These are phyloP conservation scores for Euwallacea fornicatus DNA, from an alignment of 1,140 invertebrate genomes.

Conservation along the genomic window DNA sequence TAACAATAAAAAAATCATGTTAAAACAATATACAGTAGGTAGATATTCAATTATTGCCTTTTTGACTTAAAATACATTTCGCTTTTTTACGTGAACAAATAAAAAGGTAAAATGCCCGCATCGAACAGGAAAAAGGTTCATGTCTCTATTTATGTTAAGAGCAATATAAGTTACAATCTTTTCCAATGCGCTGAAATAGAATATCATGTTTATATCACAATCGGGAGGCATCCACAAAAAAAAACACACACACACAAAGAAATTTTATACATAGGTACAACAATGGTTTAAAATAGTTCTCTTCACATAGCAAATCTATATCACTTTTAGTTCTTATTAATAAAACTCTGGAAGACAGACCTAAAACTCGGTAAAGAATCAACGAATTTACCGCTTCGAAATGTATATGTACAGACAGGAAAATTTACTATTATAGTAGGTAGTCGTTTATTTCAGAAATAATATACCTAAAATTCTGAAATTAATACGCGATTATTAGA, in stretches of 20 bases:
- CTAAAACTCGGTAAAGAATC: constrained; percentile 23
- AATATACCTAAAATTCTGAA: constrained; percentile 2
- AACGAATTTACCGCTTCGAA: neutral
- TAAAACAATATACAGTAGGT: constrained; percentile 32
- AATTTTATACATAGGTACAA: constrained; percentile 5
- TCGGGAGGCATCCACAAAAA: constrained; percentile 16
- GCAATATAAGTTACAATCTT: no score
- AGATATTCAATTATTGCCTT: constrained; percentile 32
- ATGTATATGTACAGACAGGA: constrained; percentile 12
- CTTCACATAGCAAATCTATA: constrained; percentile 29
- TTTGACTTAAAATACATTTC: constrained; percentile 19
- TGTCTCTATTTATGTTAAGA: neutral
- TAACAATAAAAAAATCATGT: constrained; percentile 25
- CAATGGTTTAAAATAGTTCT: constrained; percentile 23
- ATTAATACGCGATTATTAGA: neutral
- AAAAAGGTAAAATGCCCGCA: constrained; percentile 12
- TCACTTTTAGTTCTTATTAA: constrained; percentile 27
- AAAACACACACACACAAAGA: neutral
- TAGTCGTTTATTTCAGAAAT: neutral
- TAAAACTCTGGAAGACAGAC: constrained; percentile 30
- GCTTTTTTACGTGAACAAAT: neutral
- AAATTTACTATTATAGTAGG: constrained; percentile 5
- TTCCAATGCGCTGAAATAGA: constrained; percentile 1
- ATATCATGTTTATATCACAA: constrained; percentile 28
- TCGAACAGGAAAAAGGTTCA: neutral